Evolutionary conservation across 1,140 invertebrate genomes (phyloP), one percentile per base, ranked within the genome.

Genomic region (Cylas formicarius): DNA sequence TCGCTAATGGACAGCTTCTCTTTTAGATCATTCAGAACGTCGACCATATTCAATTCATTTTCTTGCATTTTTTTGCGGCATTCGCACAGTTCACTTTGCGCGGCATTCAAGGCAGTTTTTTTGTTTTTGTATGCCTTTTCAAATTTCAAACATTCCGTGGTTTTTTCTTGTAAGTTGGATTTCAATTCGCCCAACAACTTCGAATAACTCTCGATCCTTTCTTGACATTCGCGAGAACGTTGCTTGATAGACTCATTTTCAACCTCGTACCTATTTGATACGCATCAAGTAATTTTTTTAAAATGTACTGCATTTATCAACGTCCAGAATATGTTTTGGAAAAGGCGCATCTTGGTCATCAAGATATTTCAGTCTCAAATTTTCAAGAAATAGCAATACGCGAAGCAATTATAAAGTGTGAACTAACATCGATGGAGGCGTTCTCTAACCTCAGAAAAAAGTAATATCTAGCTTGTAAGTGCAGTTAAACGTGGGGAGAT

Each of bases 91-190:
- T 50, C 44, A 28, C 28, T 50, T 22, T 50, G 52, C 5, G 39
- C 40, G 5, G 35, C 32, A 18, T 48, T 50, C 21, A 50, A 29
- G 4, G 29, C 29, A 10, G 48, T 34, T 18, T 50, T 47, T 24
- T 54, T 42, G 16, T 50, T 47, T 26, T 53, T 50, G 26, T 53
- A 49, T 2, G 43, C 52, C 44, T 50, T 53, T 27, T 53, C 43
- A 3, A 53, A 22, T 31, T 53, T 53, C 11, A 48, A 36, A 29
- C 44, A 31, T 35, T 53, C 43, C 7, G 43, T 29, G 19, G 47
- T 53, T 29, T 53, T 53, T 2, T 47, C 44, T 8, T 50, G 43
- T 10, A 52, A 18, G 4, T 13, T 21, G 10, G 19, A 18, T 26
- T 44, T 49, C 7, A 53, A 13, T 5, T 50, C 44, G 6, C 28